A percentile compares a stretch with the other conserved stretches of the same genome.
Conservation (phyloP, 2,888 invertebrate genomes). For the Stenotaenia linearis region DNA sequence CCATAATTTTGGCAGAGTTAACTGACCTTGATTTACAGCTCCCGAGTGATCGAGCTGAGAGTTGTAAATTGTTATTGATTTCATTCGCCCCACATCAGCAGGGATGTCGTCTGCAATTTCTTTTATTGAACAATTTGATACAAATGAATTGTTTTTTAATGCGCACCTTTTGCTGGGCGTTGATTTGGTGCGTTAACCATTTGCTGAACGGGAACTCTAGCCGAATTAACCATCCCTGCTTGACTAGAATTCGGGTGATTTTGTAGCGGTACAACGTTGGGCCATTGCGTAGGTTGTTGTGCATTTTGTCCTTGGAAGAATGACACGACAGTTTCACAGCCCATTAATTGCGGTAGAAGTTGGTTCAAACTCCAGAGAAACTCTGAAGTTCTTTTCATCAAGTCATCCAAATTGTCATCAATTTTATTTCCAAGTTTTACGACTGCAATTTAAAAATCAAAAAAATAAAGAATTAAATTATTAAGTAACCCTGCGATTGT, state of each 20-base stretch:
- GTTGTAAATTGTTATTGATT: slow-evolving; percentile 28
- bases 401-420: neutral
- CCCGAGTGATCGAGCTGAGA: slow-evolving; percentile 7
- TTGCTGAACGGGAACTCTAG: neutral
- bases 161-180: neutral
- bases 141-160: neutral
- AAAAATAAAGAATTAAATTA: neutral
- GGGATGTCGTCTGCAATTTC: neutral
- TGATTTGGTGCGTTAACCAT: neutral
- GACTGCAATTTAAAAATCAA: neutral
- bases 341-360: neutral
- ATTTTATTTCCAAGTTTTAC: neutral
- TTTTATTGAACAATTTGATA: neutral
- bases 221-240: neutral
- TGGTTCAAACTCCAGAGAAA: neutral
- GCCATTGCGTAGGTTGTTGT: neutral
- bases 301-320: slow-evolving; percentile 3
- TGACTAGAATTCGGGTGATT: neutral
- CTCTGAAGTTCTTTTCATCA: neutral
- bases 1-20: neutral
- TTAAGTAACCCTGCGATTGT: neutral
- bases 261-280: neutral
- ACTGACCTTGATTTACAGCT: neutral
- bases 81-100: neutral
- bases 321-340: neutral